Evolutionary conservation across 2,113 vertebrate species (phyloP), one percentile per base, ranked within the genome.

Genomic region (Paraplagusia blochii): DNA sequence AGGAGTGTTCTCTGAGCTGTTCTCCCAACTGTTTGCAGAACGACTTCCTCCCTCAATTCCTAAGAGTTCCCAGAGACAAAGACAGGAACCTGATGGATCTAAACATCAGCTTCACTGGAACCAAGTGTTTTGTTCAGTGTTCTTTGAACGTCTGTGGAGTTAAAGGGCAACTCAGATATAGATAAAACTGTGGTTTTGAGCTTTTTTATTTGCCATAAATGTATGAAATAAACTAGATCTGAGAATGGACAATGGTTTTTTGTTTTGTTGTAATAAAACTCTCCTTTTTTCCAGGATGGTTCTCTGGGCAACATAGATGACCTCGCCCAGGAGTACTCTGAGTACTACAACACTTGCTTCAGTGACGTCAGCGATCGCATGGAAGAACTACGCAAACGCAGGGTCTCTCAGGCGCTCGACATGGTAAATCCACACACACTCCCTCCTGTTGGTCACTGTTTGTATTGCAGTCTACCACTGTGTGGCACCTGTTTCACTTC

Each of bases 271-370:
- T n/a, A n/a, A 11, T 52, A 8, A 29, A 0, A 18, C 16, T 76
- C 61, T 63, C 62, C 36, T 38, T 63, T 8, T 83, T 18, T 57
- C 11, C 70, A 98, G 96, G 97, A 99, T 51, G 97, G 97, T 64
- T 99, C 97, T 40, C 83, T 99, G 88, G 97, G 94, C 55, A 98
- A 95, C 78, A 98, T 99, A 66, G 97, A 99, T 80, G 97, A 99
- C 84, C 89, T 99, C 77, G 94, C 95, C 0, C 93, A 98, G 77
- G 95, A 98, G 80, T 96, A 97, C 87, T 94, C 96, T 3, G 95
- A 98, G 79, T 99, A 99, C 77, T 99, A 98, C 83, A 97, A 96
- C 54, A 97, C 96, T 68, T 95, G 94, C 75, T 94, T 95, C 80
- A 91, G 93, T 0, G 95, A 99, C 66, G 95, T 98, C 69, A 94